Evolutionary conservation across 1,140 invertebrate species (phyloP).

Genomic region (Watersipora subatra): DNA sequence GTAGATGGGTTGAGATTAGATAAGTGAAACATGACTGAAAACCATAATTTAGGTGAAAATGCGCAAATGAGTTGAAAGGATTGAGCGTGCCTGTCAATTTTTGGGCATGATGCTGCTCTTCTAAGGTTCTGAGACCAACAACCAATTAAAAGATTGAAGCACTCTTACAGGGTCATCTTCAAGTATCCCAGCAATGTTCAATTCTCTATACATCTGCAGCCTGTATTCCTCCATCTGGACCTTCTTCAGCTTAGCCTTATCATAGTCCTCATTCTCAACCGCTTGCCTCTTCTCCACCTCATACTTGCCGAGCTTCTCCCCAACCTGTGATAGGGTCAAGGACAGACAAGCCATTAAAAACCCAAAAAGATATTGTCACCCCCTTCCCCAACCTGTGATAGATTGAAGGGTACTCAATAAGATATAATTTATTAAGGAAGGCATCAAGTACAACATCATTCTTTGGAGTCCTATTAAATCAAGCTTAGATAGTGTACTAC

Average conservation of each 20-base stretch:
- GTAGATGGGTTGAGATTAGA: too few species aligned
- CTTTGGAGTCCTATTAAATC: too few species aligned
- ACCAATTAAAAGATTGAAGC: slow-evolving; percentile 39
- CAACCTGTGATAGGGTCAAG: slow-evolving; percentile 45
- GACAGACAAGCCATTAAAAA: background rate
- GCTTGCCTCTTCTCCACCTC: slow-evolving; percentile 79
- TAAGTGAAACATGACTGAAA: too few species aligned
- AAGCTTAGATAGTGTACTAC: too few species aligned
- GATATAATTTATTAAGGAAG: background rate
- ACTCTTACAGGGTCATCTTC: too few species aligned
- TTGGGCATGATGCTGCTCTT: background rate
- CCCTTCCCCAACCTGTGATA: background rate
- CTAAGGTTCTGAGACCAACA: background rate
- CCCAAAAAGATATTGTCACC: background rate
- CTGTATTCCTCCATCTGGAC: slow-evolving; percentile 71
- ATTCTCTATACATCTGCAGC: slow-evolving; percentile 52
- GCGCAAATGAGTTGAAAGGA: background rate
- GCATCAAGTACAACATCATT: too few species aligned
- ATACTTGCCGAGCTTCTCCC: slow-evolving; percentile 75
- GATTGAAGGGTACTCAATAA: background rate
- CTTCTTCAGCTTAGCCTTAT: slow-evolving; percentile 72
- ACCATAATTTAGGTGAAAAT: too few species aligned
- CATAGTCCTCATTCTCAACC: slow-evolving; percentile 77
- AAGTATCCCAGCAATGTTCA: slow-evolving; percentile 60
- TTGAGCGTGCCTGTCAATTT: background rate